Evolutionary conservation across 1,140 invertebrate genomes (phyloP).

Genomic region (Dendrolimus punctatus): DNA sequence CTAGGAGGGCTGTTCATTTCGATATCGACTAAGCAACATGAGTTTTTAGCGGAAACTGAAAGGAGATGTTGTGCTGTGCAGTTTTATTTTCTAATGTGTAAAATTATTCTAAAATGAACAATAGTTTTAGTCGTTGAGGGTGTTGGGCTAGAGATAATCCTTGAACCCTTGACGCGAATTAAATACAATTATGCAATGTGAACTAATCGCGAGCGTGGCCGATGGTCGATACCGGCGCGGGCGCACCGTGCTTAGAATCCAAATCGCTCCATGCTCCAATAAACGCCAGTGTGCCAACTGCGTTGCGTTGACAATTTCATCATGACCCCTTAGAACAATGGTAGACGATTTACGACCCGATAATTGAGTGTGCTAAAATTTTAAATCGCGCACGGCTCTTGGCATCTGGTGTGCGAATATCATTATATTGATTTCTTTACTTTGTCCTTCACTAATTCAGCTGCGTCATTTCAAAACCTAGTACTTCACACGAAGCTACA

Average conservation of each 20-base stretch:
- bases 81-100: too few species aligned
- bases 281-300: constrained; percentile 52
- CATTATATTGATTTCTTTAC: too few species aligned
- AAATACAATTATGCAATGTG: constrained; percentile 29
- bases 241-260: constrained; percentile 44
- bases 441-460: too few species aligned
- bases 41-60: too few species aligned
- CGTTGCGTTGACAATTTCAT: constrained; percentile 54
- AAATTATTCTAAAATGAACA: too few species aligned
- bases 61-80: too few species aligned
- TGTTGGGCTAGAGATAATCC: constrained; percentile 15
- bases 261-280: constrained; percentile 59
- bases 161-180: constrained; percentile 15
- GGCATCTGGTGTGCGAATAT: too few species aligned
- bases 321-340: constrained; percentile 53
- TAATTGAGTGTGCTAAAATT: constrained; percentile 19
- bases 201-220: constrained; percentile 28
- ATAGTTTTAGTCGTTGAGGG: too few species aligned
- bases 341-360: constrained; percentile 37
- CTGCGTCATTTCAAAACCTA: too few species aligned
- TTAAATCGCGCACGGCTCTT: constrained; percentile 13
- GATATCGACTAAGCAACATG: too few species aligned
- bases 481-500: too few species aligned
- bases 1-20: too few species aligned
- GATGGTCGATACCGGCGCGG: constrained; percentile 18